Conservation (phyloP, 2,113 vertebrate genomes). For the Paedocypris sp. region DNA sequence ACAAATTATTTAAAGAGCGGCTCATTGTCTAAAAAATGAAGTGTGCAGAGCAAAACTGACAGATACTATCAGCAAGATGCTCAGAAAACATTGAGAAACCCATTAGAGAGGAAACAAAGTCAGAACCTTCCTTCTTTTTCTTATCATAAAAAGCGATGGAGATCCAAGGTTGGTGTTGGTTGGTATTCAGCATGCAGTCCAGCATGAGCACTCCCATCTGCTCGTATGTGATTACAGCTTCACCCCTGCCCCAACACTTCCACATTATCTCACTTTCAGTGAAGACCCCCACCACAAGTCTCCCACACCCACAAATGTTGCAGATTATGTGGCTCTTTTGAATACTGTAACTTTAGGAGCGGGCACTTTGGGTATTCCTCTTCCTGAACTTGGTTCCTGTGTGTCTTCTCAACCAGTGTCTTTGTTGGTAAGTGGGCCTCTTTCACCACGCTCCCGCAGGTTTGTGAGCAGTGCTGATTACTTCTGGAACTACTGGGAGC, state of each 20-base stretch:
- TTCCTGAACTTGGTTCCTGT: conserved; percentile 28
- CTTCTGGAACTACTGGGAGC: neutral
- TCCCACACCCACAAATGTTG: neutral
- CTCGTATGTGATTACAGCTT: conserved; percentile 43
- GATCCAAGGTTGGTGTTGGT: neutral
- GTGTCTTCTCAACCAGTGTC: neutral
- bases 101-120: conserved; percentile 7
- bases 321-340: neutral
- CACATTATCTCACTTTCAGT: neutral
- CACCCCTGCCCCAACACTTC: conserved; percentile 37
- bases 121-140: neutral
- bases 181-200: conserved; percentile 24
- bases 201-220: conserved; percentile 32
- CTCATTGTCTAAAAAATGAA: too few relatives aligned
- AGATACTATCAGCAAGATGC: conserved; percentile 28
- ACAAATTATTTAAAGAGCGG: too few relatives aligned
- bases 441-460: neutral
- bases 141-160: neutral
- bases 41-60: neutral
- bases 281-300: neutral
- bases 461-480: conserved; percentile 6
- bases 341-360: neutral
- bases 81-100: conserved; percentile 1
- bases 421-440: neutral
- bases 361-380: neutral